Base-by-base conservation (phyloP, 2,113 vertebrate genomes). In the Chionis minor region DNA sequence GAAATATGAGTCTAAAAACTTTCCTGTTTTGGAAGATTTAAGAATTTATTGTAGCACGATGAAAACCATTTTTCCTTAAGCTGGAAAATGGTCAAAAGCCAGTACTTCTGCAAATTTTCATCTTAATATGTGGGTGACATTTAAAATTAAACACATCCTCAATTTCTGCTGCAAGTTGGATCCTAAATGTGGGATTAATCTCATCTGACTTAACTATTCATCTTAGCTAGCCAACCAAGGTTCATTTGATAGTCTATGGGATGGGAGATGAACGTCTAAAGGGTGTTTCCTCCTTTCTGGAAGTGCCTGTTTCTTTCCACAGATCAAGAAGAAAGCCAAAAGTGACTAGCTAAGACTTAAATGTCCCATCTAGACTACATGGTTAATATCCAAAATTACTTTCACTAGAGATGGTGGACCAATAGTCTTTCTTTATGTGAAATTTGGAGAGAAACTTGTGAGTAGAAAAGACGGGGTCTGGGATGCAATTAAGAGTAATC, bases 41-140 rank as follows among this genome's bases (percentile, higher is more conserved):
- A 45, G 33, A 79, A 49, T 9, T 45, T 78, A 22, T 45, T 67
- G 17, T 32, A 67, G 38, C 73, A 59, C 23, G 7, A 58, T 28
- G 17, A 77, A 91, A 77, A 16, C 0, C 8, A 32, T 38, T 92
- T 80, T 87, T 86, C 10, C 42, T 88, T 58, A 28, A 84, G 22
- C 2, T 54, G 62, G 30, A 62, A 86, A 86, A 52, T 58, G 12
- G 15, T 78, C 30, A 86, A 56, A 77, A 84, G 9, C 21, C 44
- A 69, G 3, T 20, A 52, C 70, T 92, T 77, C 26, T 56, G 28
- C 21, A 93, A 56, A 65, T 1, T 1, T 27, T 69, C 5, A 23
- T 56, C 52, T 88, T 49, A 28, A 4, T 4, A 10, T 30, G 8
- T 54, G 24, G 45, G 33, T 45, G 63, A 45, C 0, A 0, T 21